These are phyloP conservation scores for Creontiades dilutus DNA, from an alignment of 2,888 invertebrate genomes.

Conservation along the genomic window DNA sequence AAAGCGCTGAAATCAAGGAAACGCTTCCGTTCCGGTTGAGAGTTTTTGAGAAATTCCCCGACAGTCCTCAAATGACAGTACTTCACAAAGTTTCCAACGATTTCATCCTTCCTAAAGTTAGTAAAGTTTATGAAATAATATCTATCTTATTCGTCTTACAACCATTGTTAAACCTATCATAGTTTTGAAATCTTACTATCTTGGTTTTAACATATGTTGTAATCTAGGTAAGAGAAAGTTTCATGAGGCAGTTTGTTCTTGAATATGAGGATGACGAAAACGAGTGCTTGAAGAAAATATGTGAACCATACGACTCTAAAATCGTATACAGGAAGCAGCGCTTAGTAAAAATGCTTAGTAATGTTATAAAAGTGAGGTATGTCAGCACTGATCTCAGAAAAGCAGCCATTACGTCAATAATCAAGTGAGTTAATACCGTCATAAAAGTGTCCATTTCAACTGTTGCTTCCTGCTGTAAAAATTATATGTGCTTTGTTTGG, in stretches of 20 bases:
- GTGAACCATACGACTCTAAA: constrained; percentile 85
- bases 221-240: constrained; percentile 93
- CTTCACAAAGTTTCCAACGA: constrained; percentile 96
- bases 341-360: constrained; percentile 88
- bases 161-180: neutral
- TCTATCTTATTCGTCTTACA: too few species aligned
- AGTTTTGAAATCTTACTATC: neutral
- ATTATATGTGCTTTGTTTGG: too few species aligned
- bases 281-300: constrained; percentile 80
- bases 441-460: too few species aligned
- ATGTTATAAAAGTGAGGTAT: constrained; percentile 89
- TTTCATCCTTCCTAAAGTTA: constrained; percentile 92
- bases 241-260: constrained; percentile 97
- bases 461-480: too few species aligned
- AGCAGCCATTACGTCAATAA: constrained; percentile 91
- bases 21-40: constrained; percentile 95
- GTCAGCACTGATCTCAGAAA: constrained; percentile 89
- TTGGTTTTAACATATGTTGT: neutral
- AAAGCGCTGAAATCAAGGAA: constrained; percentile 98
- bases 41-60: constrained; percentile 98
- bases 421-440: constrained; percentile 83
- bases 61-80: constrained; percentile 98
- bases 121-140: too few species aligned
- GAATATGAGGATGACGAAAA: constrained; percentile 90
- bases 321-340: constrained; percentile 91